Conservation (phyloP, 1,140 invertebrate genomes). For the Drosophila littoralis region DNA sequence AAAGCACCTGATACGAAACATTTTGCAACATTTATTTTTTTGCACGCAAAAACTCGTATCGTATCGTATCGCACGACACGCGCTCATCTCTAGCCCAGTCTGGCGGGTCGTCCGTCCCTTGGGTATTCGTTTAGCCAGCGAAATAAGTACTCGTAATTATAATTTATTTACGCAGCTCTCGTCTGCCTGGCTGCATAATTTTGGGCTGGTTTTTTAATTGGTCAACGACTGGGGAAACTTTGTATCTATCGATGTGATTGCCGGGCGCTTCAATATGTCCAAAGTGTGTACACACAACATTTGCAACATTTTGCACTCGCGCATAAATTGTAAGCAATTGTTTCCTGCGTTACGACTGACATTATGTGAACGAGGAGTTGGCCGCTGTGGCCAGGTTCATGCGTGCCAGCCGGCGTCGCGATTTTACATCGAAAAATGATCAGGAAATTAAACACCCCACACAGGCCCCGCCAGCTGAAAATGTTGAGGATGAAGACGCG, state of each 20-base stretch:
- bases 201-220: slow-evolving; percentile 67
- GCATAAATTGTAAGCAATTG: slow-evolving; percentile 70
- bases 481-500: not conserved
- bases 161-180: slow-evolving; percentile 69
- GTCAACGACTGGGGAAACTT: slow-evolving; percentile 25
- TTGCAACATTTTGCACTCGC: slow-evolving; percentile 22
- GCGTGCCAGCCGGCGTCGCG: slow-evolving; percentile 31
- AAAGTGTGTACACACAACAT: slow-evolving; percentile 7
- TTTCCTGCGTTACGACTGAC: slow-evolving; percentile 55
- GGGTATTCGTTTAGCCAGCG: slow-evolving; percentile 28
- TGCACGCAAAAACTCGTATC: no score
- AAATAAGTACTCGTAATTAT: slow-evolving; percentile 52
- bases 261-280: slow-evolving; percentile 33
- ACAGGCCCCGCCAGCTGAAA: not conserved
- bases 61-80: slow-evolving; percentile 4
- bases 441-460: slow-evolving; percentile 61
- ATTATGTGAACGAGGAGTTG: slow-evolving; percentile 19
- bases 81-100: slow-evolving; percentile 32
- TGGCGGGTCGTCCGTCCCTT: slow-evolving; percentile 19
- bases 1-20: no score
- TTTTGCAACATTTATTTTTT: no score
- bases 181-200: slow-evolving; percentile 44
- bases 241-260: slow-evolving; percentile 39
- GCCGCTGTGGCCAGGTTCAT: not conserved
- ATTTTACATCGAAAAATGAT: slow-evolving; percentile 67